Conservation (phyloP, 2,888 invertebrate genomes). For the Drosophila borealis region DNA sequence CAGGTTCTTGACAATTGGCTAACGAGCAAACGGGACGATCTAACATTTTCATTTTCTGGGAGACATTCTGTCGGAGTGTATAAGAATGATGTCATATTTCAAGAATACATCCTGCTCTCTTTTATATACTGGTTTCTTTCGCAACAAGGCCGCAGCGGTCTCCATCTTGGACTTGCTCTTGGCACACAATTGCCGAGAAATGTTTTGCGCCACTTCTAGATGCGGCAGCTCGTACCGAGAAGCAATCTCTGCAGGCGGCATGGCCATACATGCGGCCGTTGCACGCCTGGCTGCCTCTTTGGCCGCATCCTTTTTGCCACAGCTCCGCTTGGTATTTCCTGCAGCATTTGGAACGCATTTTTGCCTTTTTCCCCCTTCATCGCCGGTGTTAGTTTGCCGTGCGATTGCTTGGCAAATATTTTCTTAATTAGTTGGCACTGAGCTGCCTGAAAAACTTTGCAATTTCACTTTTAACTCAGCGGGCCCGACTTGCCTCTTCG, state of each 20-base stretch:
- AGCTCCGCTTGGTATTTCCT: conserved; percentile 43
- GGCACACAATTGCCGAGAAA: conserved; percentile 62
- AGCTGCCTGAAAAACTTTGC: conserved; percentile 39
- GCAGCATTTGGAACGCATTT: conserved; percentile 54
- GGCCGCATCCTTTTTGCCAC: conserved; percentile 38
- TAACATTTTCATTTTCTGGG: background rate
- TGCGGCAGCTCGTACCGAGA: conserved; percentile 27
- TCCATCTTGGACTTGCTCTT: conserved; percentile 51
- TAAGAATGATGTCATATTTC: conserved; percentile 23
- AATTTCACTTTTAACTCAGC: conserved; percentile 9
- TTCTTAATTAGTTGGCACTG: conserved; percentile 74
- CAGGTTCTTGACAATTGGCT: background rate
- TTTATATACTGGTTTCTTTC: conserved; percentile 22
- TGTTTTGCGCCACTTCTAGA: conserved; percentile 43
- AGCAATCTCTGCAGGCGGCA: conserved; percentile 64
- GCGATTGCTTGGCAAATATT: conserved; percentile 72
- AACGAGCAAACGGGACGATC: background rate
- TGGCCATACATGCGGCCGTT: conserved; percentile 49
- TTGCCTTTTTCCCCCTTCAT: conserved; percentile 20
- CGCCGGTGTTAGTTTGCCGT: conserved; percentile 38
- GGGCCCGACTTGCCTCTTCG: background rate
- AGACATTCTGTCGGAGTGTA: conserved; percentile 20
- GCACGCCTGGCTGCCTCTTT: conserved; percentile 54
- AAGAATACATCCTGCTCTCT: conserved; percentile 7
- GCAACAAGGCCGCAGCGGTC: conserved; percentile 44